Percentiles rank a stretch among this genome's conserved stretches.
Evolutionary conservation across 2,888 invertebrate genomes (phyloP).

Genomic region (Andricus quercusramuli): DNA sequence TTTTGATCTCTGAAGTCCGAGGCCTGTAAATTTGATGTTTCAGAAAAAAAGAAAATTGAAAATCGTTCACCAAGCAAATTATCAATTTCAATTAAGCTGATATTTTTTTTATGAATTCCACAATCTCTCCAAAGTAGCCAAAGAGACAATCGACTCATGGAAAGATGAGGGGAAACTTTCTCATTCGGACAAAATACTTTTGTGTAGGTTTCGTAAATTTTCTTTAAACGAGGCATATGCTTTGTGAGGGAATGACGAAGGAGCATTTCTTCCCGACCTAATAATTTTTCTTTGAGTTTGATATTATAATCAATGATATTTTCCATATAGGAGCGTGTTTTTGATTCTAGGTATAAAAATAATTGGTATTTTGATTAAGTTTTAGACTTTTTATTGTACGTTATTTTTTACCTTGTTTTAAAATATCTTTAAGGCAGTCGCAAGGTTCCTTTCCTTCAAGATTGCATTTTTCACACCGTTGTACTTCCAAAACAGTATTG

Average conservation of each 20-base stretch:
- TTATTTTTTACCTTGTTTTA: background rate
- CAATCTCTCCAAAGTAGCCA: slow-evolving; percentile 84
- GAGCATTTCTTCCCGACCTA: background rate
- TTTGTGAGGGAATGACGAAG: slow-evolving; percentile 75
- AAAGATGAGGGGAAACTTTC: slow-evolving; percentile 39
- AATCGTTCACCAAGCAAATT: slow-evolving; percentile 76
- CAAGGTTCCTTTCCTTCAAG: background rate
- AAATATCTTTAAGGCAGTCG: background rate
- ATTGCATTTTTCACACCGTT: background rate
- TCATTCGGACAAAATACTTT: slow-evolving; percentile 52
- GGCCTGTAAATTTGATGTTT: background rate
- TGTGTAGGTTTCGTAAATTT: slow-evolving; percentile 81
- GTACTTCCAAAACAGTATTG: background rate
- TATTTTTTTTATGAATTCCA: slow-evolving; percentile 79
- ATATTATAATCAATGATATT: background rate
- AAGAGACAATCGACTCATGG: slow-evolving; percentile 80
- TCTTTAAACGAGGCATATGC: slow-evolving; percentile 79
- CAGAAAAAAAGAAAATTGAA: background rate
- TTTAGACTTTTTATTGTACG: no score
- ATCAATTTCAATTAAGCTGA: slow-evolving; percentile 81
- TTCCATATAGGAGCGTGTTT: background rate
- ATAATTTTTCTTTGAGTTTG: background rate
- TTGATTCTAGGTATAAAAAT: background rate
- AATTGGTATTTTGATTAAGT: background rate
- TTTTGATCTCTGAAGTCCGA: no score